Percentiles rank a stretch among this genome's conserved stretches.
These are phyloP conservation scores for Amphiura filiformis DNA, from an alignment of 35 echinoderm and acorn worm genomes.

Conservation along the genomic window DNA sequence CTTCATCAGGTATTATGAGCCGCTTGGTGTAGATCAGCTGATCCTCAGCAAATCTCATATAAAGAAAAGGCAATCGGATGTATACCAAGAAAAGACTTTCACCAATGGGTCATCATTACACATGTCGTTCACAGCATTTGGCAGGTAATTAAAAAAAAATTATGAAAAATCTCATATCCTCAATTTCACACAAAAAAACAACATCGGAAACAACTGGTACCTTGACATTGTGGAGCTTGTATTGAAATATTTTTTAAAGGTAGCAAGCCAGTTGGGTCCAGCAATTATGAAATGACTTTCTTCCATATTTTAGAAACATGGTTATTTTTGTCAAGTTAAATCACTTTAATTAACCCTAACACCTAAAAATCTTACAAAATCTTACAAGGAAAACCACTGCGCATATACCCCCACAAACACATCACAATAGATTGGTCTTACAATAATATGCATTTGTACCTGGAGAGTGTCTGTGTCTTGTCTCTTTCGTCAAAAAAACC, in stretches of 20 bases:
- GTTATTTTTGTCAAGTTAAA: too few species aligned
- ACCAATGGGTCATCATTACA: not conserved
- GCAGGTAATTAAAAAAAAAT: not conserved
- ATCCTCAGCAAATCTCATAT: not conserved
- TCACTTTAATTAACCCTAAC: too few species aligned
- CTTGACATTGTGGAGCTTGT: not conserved
- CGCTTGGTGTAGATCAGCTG: not conserved
- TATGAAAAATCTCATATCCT: not conserved
- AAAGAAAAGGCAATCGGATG: not conserved
- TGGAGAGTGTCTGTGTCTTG: too few species aligned
- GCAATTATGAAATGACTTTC: too few species aligned
- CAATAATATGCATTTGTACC: too few species aligned
- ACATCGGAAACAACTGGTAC: not conserved
- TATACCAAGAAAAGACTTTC: too few species aligned
- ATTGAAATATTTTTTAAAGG: not conserved
- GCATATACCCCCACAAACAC: too few species aligned
- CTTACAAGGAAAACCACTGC: too few species aligned
- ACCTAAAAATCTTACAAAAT: too few species aligned
- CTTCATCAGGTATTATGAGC: not conserved
- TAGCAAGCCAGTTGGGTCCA: not conserved
- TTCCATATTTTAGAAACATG: too few species aligned
- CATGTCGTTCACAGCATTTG: not conserved
- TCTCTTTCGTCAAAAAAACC: too few species aligned
- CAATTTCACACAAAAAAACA: not conserved
- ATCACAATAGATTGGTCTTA: too few species aligned